Percentiles rank a stretch among this genome's conserved stretches.
These are phyloP conservation scores for Pseudorhombus dupliciocellatus DNA, from an alignment of 2,113 vertebrate species.

Conservation along the genomic window DNA sequence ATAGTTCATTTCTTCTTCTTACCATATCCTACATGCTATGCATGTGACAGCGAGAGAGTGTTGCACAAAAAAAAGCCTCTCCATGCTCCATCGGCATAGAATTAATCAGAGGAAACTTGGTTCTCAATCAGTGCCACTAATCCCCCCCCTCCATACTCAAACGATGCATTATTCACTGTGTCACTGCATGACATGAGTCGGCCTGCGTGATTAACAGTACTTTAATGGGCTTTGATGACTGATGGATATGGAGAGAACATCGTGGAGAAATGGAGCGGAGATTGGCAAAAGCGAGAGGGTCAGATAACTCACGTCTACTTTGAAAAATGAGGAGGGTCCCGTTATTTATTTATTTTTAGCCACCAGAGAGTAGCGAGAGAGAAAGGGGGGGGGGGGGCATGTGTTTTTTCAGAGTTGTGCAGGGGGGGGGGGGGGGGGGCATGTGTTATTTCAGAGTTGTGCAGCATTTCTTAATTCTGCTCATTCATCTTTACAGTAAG, in stretches of 20 bases:
- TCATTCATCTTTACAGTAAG: background rate
- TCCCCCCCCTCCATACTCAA: conserved; percentile 37
- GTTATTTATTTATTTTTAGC: conserved; percentile 43
- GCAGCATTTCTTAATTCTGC: background rate
- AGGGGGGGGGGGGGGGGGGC: too few species aligned
- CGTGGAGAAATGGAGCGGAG: conserved; percentile 13
- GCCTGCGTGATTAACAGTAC: conserved; percentile 50
- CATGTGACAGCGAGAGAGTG: background rate
- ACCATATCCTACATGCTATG: conserved; percentile 23
- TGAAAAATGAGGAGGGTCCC: conserved; percentile 46
- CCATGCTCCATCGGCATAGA: conserved; percentile 33
- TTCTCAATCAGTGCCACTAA: conserved; percentile 67
- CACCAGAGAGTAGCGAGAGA: conserved; percentile 2
- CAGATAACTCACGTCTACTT: conserved; percentile 35
- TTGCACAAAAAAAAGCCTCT: conserved; percentile 35
- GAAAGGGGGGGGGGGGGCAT: too few species aligned
- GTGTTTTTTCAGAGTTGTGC: background rate
- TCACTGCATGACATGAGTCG: conserved; percentile 40
- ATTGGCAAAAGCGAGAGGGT: conserved; percentile 17
- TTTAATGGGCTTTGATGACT: conserved; percentile 67
- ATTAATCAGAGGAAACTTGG: conserved; percentile 59
- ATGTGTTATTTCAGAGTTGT: background rate
- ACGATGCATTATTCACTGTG: conserved; percentile 62
- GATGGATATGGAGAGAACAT: conserved; percentile 53
- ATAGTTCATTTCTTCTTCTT: conserved; percentile 36